phyloP scores from a whole-genome alignment of 1,140 invertebrate species.

The Meloidogyne exigua region DNA sequence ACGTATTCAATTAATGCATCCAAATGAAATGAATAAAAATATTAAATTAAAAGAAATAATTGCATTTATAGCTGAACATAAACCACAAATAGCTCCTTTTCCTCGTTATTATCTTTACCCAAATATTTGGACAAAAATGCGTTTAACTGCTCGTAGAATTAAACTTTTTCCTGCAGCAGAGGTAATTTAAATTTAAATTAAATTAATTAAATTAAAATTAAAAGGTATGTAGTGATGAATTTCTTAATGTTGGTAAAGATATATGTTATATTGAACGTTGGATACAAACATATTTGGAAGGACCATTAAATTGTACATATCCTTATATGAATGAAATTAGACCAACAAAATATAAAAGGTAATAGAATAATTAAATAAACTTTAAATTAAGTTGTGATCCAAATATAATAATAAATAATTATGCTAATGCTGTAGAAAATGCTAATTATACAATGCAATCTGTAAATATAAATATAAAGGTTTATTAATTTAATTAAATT shows the following conservation, averaged over 20 bases:
- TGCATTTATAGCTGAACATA: conserved; percentile 35
- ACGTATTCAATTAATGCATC: conserved; percentile 16
- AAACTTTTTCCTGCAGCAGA: conserved; percentile 29
- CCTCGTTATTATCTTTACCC: conserved; percentile 37
- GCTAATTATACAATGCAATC: conserved; percentile 35
- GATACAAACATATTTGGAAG: conserved; percentile 31
- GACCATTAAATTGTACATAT: conserved; percentile 34
- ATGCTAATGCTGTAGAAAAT: conserved; percentile 29
- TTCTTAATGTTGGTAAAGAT: conserved; percentile 27
- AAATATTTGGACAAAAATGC: conserved; percentile 38
- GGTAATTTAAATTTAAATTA: not conserved
- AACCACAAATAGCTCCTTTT: conserved; percentile 38
- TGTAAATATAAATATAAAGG: not conserved
- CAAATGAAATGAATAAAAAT: conserved; percentile 20
- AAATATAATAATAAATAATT: conserved; percentile 29
- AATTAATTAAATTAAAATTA: not conserved
- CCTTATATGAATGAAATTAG: conserved; percentile 33
- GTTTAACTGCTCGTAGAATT: conserved; percentile 27
- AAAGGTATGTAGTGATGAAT: conserved; percentile 25
- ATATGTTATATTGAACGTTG: conserved; percentile 34
- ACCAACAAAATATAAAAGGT: conserved; percentile 20
- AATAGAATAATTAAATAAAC: not conserved
- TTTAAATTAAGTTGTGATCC: conserved; percentile 30
- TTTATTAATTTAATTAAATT: not conserved
- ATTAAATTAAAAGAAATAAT: conserved; percentile 30